Percentiles rank a stretch among this genome's conserved stretches.
Conservation (phyloP, 2,797 vertebrate genomes). For the Gobio occitaniae region DNA sequence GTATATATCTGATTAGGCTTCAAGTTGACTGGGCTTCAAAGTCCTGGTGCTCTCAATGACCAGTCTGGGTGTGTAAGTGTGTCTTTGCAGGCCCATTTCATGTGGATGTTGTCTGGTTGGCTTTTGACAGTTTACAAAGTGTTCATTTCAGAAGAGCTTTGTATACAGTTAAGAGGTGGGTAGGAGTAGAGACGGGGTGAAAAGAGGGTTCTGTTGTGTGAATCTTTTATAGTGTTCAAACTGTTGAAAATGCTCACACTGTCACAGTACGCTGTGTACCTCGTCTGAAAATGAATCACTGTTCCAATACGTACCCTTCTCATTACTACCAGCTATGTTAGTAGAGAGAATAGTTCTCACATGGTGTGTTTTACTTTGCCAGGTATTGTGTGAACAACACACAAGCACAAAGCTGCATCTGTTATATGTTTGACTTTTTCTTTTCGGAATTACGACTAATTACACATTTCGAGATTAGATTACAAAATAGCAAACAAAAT, state of each 20-base stretch:
- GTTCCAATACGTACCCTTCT: conserved; percentile 1
- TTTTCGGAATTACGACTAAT: neutral
- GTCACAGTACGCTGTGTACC: neutral
- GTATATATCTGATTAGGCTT: neutral
- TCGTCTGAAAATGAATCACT: neutral
- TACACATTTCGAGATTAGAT: neutral
- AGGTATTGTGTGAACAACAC: conserved; percentile 1
- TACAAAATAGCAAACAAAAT: neutral
- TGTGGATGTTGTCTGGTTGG: neutral
- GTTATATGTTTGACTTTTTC: neutral
- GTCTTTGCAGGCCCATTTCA: neutral
- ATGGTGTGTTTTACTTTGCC: neutral
- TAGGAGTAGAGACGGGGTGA: neutral
- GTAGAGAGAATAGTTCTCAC: conserved; percentile 19
- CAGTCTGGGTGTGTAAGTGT: neutral
- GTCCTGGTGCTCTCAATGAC: too few species aligned
- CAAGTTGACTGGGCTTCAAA: neutral
- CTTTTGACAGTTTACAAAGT: conserved; percentile 1
- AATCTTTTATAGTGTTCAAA: conserved; percentile 30
- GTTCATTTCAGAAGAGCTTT: conserved; percentile 8
- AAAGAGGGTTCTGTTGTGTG: conserved; percentile 2
- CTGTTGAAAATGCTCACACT: neutral
- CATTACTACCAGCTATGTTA: conserved; percentile 5
- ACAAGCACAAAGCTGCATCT: neutral
- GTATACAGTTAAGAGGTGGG: conserved; percentile 28